These are phyloP conservation scores for Echinarachnius parma DNA, from an alignment of 53 echinoderm and acorn worm genomes.

Conservation along the genomic window DNA sequence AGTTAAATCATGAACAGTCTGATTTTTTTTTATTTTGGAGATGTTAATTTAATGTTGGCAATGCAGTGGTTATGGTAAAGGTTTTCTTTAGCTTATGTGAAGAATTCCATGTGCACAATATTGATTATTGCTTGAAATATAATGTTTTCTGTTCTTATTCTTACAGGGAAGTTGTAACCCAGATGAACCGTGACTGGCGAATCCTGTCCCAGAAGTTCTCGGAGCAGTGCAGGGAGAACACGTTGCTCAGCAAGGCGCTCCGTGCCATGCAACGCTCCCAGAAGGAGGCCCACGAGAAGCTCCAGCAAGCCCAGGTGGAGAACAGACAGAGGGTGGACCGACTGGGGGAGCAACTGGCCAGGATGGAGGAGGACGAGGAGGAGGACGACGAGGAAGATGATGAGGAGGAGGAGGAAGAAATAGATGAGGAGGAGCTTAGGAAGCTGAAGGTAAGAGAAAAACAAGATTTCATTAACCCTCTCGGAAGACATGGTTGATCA, in stretches of 20 bases:
- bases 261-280: slow-evolving; percentile 51
- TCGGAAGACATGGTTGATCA: no score
- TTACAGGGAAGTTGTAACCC: slow-evolving; percentile 80
- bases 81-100: no score
- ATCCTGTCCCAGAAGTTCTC: slow-evolving; percentile 91
- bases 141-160: no score
- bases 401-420: slow-evolving; percentile 19
- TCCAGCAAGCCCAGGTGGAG: slow-evolving; percentile 44
- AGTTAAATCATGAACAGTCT: no score
- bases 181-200: slow-evolving; percentile 93
- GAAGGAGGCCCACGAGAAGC: slow-evolving; percentile 53
- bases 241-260: slow-evolving; percentile 54
- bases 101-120: no score
- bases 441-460: no score
- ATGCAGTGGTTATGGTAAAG: no score
- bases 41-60: no score
- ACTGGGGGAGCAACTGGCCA: slow-evolving; percentile 40
- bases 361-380: slow-evolving; percentile 25
- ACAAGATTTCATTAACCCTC: no score
- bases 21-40: no score
- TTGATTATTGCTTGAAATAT: no score
- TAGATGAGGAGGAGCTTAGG: slow-evolving; percentile 15
- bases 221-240: slow-evolving; percentile 73
- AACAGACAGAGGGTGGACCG: slow-evolving; percentile 43
- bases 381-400: slow-evolving; percentile 16